Evolutionary conservation across 2,888 invertebrate species (phyloP).

Genomic region (Amphimallon solstitiale): DNA sequence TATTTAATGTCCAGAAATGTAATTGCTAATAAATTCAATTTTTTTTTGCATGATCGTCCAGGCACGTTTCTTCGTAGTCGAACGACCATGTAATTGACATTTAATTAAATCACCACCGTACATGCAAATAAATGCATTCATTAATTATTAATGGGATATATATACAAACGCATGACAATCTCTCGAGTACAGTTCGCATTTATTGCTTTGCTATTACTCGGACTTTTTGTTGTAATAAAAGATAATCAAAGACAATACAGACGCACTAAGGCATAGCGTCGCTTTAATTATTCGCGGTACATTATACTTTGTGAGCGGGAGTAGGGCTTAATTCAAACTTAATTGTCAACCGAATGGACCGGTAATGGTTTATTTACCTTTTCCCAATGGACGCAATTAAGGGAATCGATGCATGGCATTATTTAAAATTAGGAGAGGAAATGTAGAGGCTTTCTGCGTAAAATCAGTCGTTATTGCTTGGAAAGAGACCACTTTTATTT

Average conservation of each 20-base stretch:
- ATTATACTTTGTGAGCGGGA: conserved; percentile 6
- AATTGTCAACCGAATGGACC: conserved; percentile 18
- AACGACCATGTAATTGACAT: conserved; percentile 28
- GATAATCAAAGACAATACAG: conserved; percentile 21
- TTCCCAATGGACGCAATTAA: conserved; percentile 28
- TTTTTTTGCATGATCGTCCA: background rate
- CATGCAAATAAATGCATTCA: conserved; percentile 8
- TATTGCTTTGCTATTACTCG: background rate
- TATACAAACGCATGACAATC: background rate
- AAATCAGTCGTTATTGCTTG: too few species aligned
- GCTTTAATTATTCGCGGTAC: conserved; percentile 11
- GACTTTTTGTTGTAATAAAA: conserved; percentile 27
- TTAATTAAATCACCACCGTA: conserved; percentile 7
- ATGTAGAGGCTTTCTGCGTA: too few species aligned
- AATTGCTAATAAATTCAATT: too few species aligned
- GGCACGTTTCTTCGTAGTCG: conserved; percentile 3
- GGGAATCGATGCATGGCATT: background rate
- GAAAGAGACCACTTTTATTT: too few species aligned
- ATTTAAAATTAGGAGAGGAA: too few species aligned
- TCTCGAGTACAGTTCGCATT: conserved; percentile 4
- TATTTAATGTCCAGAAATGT: too few species aligned
- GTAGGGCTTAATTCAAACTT: conserved; percentile 25
- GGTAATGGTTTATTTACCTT: conserved; percentile 31
- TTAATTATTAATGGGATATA: conserved; percentile 26
- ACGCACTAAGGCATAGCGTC: background rate